These are phyloP conservation scores for Aphelenchoides besseyi DNA, from an alignment of 1,140 invertebrate species.

Conservation along the genomic window DNA sequence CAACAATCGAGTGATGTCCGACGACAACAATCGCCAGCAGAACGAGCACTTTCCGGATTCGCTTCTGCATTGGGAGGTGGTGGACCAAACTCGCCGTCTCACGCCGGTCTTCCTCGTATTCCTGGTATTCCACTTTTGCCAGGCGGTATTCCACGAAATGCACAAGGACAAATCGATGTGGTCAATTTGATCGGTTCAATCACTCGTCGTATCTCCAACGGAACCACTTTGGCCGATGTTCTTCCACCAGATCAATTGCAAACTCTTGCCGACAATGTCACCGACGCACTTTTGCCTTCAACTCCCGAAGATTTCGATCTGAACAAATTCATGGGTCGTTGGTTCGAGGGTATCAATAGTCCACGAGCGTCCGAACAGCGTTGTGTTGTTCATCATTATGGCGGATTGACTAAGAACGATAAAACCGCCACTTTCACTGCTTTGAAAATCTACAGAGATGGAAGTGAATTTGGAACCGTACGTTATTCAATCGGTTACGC, in stretches of 20 bases:
- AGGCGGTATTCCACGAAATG: conserved; percentile 60
- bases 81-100: conserved; percentile 53
- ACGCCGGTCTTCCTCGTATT: conserved; percentile 59
- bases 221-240: conserved; percentile 61
- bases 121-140: conserved; percentile 59
- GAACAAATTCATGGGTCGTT: conserved; percentile 62
- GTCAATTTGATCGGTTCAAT: conserved; percentile 61
- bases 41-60: conserved; percentile 55
- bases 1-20: conserved; percentile 44
- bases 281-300: conserved; percentile 53
- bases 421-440: conserved; percentile 62
- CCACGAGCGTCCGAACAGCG: conserved; percentile 61
- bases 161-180: conserved; percentile 62
- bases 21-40: conserved; percentile 58
- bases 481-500: conserved; percentile 62
- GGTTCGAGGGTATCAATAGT: conserved; percentile 61
- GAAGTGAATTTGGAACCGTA: conserved; percentile 60
- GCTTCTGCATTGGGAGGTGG: conserved; percentile 61
- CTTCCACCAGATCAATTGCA: conserved; percentile 62
- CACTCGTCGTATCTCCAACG: conserved; percentile 61
- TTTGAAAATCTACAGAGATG: conserved; percentile 61
- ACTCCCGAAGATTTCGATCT: conserved; percentile 61
- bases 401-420: conserved; percentile 61
- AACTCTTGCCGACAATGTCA: conserved; percentile 60
- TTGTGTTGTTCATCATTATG: conserved; percentile 62